phyloP scores from a whole-genome alignment of 2,797 vertebrate genomes.

The Tapirus indicus region DNA sequence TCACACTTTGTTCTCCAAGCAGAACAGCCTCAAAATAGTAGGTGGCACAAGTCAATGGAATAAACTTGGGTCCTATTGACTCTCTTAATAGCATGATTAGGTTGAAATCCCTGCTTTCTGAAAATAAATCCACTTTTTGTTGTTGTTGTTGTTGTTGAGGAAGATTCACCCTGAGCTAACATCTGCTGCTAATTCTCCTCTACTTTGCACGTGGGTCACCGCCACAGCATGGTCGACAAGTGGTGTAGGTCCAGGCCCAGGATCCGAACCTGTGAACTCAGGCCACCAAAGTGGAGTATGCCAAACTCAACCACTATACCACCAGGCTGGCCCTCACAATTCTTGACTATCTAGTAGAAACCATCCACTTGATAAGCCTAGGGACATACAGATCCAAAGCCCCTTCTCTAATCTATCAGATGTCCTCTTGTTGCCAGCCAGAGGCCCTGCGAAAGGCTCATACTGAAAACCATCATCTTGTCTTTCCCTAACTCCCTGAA shows the following conservation, averaged over 20 bases:
- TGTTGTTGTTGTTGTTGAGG: too few species aligned
- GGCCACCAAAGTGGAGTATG: too few species aligned
- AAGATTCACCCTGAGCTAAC: too few species aligned
- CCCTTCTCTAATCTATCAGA: not conserved
- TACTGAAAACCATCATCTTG: not conserved
- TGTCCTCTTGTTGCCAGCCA: not conserved
- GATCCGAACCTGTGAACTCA: too few species aligned
- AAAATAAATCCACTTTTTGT: not conserved
- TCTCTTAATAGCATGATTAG: not conserved
- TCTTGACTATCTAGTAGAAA: not conserved
- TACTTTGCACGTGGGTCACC: too few species aligned
- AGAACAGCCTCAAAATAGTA: not conserved
- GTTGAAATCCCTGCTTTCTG: not conserved
- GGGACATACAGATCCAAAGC: not conserved
- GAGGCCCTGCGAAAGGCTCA: not conserved
- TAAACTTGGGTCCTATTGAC: not conserved
- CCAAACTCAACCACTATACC: too few species aligned
- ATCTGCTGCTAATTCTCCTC: too few species aligned
- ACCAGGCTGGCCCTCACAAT: not conserved
- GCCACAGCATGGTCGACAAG: too few species aligned
- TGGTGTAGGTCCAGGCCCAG: too few species aligned
- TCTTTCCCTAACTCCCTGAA: not conserved
- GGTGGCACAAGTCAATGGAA: not conserved
- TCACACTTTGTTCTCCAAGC: not conserved
- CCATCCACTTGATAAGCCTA: not conserved